Evolutionary conservation across 2,797 vertebrate genomes (phyloP).

Genomic region (Arctocebus calabarensis): DNA sequence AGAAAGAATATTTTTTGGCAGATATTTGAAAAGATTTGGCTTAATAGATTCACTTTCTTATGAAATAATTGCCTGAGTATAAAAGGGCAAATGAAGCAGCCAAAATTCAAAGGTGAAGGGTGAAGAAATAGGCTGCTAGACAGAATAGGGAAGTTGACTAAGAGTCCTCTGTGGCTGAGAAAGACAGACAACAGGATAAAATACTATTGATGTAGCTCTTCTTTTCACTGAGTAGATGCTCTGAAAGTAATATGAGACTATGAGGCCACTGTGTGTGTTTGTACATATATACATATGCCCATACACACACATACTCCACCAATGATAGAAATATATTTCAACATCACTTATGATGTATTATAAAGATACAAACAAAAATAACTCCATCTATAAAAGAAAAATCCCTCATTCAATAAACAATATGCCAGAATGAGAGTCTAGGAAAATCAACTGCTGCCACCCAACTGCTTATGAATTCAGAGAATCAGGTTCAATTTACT

Average conservation of each 20-base stretch:
- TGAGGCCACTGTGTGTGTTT: neutral
- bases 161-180: neutral
- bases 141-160: neutral
- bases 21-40: neutral
- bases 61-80: constrained; percentile 26
- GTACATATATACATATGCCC: neutral
- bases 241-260: neutral
- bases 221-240: neutral
- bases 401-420: constrained; percentile 11
- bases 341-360: neutral
- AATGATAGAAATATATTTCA: constrained; percentile 16
- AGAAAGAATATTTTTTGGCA: neutral
- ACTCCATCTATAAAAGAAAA: neutral
- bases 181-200: neutral
- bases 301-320: neutral
- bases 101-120: constrained; percentile 8
- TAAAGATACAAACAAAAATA: constrained; percentile 25
- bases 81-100: constrained; percentile 11
- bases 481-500: constrained; percentile 45
- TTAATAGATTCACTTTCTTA: constrained; percentile 29
- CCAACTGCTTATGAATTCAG: constrained; percentile 45
- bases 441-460: neutral
- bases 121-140: neutral
- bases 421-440: neutral
- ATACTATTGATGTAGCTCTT: neutral